Base-by-base conservation (phyloP, 2,888 invertebrate species). In the Drosophila birchii region DNA sequence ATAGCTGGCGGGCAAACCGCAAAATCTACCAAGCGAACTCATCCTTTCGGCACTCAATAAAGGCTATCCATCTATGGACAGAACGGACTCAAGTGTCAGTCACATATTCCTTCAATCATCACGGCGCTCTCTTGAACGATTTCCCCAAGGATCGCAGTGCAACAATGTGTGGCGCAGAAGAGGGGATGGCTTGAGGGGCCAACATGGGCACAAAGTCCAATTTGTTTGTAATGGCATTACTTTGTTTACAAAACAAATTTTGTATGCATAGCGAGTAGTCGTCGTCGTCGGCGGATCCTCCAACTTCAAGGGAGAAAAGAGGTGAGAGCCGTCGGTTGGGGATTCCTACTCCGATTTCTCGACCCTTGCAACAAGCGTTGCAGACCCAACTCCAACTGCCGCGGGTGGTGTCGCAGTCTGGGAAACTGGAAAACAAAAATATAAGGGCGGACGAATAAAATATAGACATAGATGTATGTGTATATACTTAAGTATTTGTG, bases 151-250 rank as follows among this genome's bases (percentile, higher is more conserved):
- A 75, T 71, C 49, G 23, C 44, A 38, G 32, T 73, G 74, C 75
- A 73, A 73, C 75, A 66, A 71, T 72, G 60, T 69, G 20, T 5
- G 38, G 20, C 20, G 32, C n/a, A 8, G 54, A 41, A 41, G 60
- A 68, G 60, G 60, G 76, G 67, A n/a, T n/a, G n/a, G 58, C 49
- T 63, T 41, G 67, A 4, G 81, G 77, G 80, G 60, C 73, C 75
- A 86, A 73, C 86, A 86, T 80, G 75, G 67, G 86, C 77, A 83
- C 80, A 86, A 89, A 87, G 89, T 85, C 88, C 86, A 89, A 89
- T 86, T 89, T 86, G 83, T 88, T 88, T 86, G 88, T 88, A 86
- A 86, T 86, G 79, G 89, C 88, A 86, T 86, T 89, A 86, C 88
- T 89, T 86, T 89, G 89, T 86, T 89, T 89, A 80, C 86, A 75